A percentile compares a stretch with the other conserved stretches of the same genome.
These are phyloP conservation scores for Bhutanitis thaidina DNA, from an alignment of 2,888 invertebrate species.

Conservation along the genomic window DNA sequence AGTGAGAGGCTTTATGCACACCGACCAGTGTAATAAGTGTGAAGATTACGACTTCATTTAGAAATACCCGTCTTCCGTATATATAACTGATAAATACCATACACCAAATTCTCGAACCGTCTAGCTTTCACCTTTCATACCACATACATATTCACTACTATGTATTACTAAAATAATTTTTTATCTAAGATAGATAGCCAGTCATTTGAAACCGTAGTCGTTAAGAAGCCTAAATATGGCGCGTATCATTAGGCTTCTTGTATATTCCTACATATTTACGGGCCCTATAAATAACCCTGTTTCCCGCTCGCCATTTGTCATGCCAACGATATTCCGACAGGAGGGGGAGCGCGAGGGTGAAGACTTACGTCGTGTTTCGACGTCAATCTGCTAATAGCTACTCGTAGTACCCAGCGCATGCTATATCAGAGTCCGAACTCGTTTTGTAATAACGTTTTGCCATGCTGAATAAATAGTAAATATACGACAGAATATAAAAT, in stretches of 20 bases:
- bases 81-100: too few relatives aligned
- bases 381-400: conserved; percentile 23
- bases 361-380: conserved; percentile 1
- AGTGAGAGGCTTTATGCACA: too few relatives aligned
- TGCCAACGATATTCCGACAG: conserved; percentile 16
- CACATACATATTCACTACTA: too few relatives aligned
- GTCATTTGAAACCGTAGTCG: conserved; percentile 6
- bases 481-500: too few relatives aligned
- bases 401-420: conserved; percentile 1
- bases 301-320: conserved; percentile 15
- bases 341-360: conserved; percentile 7
- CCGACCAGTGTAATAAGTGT: too few relatives aligned
- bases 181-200: not conserved
- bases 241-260: conserved; percentile 12
- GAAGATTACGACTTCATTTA: too few relatives aligned
- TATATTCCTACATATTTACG: conserved; percentile 8
- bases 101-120: too few relatives aligned
- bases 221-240: conserved; percentile 7
- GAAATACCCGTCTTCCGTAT: too few relatives aligned
- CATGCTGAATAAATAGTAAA: too few relatives aligned
- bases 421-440: conserved; percentile 9
- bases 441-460: too few relatives aligned
- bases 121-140: too few relatives aligned
- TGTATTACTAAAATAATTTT: not conserved
- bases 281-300: conserved; percentile 14